phyloP scores from a whole-genome alignment of 2,113 vertebrate species.

The Pollachius pollachius region DNA sequence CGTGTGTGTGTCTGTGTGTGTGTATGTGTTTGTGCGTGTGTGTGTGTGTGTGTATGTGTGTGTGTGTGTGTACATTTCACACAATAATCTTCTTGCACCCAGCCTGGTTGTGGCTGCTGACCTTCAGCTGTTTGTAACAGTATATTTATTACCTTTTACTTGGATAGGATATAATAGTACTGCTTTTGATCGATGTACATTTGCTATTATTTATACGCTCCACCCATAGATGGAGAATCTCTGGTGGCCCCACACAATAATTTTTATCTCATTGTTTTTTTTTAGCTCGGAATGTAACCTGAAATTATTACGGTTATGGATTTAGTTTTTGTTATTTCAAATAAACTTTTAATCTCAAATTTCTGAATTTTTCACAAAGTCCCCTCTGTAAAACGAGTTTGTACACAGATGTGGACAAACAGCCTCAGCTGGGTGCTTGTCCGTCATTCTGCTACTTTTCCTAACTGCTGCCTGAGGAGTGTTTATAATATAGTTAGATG shows the following conservation, averaged over 20 bases:
- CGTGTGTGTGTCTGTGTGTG: not conserved
- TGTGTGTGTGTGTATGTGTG: constrained; percentile 13
- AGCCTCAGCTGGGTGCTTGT: constrained; percentile 12
- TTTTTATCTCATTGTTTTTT: constrained; percentile 6
- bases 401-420: constrained; percentile 8
- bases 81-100: constrained; percentile 74
- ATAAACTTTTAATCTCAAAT: not conserved
- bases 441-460: constrained; percentile 13
- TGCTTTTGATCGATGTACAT: constrained; percentile 90
- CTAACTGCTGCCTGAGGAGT: constrained; percentile 15
- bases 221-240: constrained; percentile 66
- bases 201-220: constrained; percentile 92
- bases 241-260: constrained; percentile 35
- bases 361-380: not conserved
- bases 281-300: constrained; percentile 26
- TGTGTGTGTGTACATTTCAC: constrained; percentile 3
- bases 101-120: constrained; percentile 69
- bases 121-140: constrained; percentile 86
- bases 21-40: not conserved
- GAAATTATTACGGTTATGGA: constrained; percentile 27
- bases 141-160: constrained; percentile 88
- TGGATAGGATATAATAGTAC: constrained; percentile 65
- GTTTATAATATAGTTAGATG: not conserved
- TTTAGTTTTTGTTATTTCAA: constrained; percentile 22
- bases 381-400: constrained; percentile 23